Percentiles rank a stretch among this genome's conserved stretches.
These are phyloP conservation scores for Seira sanloemensis DNA, from an alignment of 2,888 invertebrate genomes.

Conservation along the genomic window DNA sequence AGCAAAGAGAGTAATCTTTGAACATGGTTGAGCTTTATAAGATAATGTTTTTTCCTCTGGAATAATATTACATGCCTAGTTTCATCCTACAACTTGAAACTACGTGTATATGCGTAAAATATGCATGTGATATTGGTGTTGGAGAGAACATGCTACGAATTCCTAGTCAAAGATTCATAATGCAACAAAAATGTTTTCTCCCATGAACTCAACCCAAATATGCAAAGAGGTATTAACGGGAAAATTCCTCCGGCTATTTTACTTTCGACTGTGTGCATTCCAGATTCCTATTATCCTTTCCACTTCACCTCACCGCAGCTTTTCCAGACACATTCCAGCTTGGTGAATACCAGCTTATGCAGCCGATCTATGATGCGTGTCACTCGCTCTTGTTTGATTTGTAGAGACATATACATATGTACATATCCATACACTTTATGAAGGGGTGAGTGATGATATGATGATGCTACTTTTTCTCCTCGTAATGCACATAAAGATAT, in stretches of 20 bases:
- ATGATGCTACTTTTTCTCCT: too few relatives aligned
- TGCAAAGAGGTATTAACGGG: slow-evolving; percentile 20
- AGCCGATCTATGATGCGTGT: not conserved
- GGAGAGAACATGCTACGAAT: not conserved
- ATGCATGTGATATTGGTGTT: slow-evolving; percentile 7
- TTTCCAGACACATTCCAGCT: slow-evolving; percentile 11
- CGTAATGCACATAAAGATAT: too few relatives aligned
- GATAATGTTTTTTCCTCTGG: not conserved
- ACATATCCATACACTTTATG: too few relatives aligned
- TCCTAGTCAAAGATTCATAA: not conserved
- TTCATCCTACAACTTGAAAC: not conserved
- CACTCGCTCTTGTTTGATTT: slow-evolving; percentile 18
- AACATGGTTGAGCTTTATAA: slow-evolving; percentile 36
- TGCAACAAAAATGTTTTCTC: slow-evolving; percentile 1
- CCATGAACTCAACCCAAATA: slow-evolving; percentile 4
- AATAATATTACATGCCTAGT: slow-evolving; percentile 3
- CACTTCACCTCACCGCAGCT: slow-evolving; percentile 17
- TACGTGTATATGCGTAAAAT: not conserved
- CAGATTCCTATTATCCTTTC: slow-evolving; percentile 13
- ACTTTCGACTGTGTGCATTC: slow-evolving; percentile 9
- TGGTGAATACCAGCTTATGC: too few relatives aligned
- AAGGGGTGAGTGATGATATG: too few relatives aligned
- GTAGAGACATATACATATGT: too few relatives aligned
- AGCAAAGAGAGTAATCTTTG: slow-evolving; percentile 25
- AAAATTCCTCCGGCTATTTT: slow-evolving; percentile 58